Percentiles rank a stretch among this genome's conserved stretches.
phyloP scores from a whole-genome alignment of 2,797 vertebrate species.

The Pyrocephalus nanus region DNA sequence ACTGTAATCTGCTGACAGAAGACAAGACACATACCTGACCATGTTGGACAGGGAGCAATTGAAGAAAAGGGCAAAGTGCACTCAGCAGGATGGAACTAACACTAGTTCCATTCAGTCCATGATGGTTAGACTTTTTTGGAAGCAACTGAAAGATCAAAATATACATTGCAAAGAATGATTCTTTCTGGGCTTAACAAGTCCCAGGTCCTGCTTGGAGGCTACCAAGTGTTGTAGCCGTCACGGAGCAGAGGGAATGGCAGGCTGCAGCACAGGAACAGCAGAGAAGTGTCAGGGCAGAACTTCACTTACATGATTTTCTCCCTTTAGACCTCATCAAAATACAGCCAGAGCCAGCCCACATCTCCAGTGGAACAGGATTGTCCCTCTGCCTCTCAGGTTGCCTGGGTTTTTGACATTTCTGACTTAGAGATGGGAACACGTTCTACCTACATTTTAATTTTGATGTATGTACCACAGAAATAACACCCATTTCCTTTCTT shows the following conservation, averaged over 20 bases:
- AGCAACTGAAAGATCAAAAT: background rate
- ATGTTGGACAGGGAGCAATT: accelerated
- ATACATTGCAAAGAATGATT: background rate
- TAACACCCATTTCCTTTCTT: background rate
- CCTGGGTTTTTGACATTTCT: background rate
- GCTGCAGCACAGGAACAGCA: background rate
- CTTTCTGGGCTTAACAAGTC: background rate
- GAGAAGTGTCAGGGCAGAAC: background rate
- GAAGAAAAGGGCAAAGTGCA: background rate
- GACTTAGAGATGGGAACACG: background rate
- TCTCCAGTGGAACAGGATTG: background rate
- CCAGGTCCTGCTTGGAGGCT: background rate
- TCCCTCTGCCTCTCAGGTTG: background rate
- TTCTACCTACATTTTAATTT: background rate
- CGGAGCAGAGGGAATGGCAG: background rate
- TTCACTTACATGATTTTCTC: background rate
- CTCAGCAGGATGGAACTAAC: background rate
- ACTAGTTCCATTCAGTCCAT: background rate
- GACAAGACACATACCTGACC: background rate
- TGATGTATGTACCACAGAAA: background rate
- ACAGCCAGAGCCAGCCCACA: background rate
- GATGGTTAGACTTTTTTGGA: background rate
- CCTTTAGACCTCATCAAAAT: background rate
- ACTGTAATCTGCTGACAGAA: background rate
- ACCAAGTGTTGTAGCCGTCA: background rate